Conservation (phyloP, 2,888 invertebrate genomes). For the Thysanoteuthis rhombus region DNA sequence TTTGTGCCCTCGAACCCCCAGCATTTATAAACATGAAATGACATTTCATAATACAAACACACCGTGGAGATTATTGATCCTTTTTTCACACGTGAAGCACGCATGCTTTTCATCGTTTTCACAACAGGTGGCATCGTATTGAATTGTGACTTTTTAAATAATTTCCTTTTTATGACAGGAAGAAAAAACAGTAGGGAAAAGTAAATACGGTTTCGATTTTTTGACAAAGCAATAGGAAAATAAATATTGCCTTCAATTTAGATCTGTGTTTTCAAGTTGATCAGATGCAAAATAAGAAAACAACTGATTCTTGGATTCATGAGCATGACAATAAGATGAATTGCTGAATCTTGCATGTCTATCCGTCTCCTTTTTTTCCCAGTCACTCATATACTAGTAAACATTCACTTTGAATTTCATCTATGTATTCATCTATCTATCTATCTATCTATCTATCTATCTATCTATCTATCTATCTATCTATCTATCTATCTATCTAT, state of each 20-base stretch:
- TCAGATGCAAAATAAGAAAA: neutral
- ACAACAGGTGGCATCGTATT: neutral
- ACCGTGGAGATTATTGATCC: neutral
- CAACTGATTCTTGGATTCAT: neutral
- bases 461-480: neutral
- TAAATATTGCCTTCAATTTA: neutral
- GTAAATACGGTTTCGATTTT: neutral
- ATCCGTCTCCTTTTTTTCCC: neutral
- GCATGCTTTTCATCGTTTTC: neutral
- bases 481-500: neutral
- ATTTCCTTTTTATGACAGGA: neutral
- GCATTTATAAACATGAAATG: neutral
- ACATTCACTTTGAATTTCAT: too few relatives aligned
- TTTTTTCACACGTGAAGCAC: neutral
- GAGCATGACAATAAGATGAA: neutral
- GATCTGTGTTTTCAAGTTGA: neutral
- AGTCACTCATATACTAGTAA: neutral
- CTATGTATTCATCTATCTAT: too few relatives aligned
- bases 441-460: neutral
- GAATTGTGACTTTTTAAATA: neutral
- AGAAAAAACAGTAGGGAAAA: neutral
- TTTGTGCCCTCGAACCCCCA: neutral
- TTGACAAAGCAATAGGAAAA: neutral
- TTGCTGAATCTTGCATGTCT: neutral
- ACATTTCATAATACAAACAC: neutral